These are phyloP conservation scores for Lagenorhynchus albirostris DNA, from an alignment of 2,113 vertebrate genomes.

Conservation along the genomic window DNA sequence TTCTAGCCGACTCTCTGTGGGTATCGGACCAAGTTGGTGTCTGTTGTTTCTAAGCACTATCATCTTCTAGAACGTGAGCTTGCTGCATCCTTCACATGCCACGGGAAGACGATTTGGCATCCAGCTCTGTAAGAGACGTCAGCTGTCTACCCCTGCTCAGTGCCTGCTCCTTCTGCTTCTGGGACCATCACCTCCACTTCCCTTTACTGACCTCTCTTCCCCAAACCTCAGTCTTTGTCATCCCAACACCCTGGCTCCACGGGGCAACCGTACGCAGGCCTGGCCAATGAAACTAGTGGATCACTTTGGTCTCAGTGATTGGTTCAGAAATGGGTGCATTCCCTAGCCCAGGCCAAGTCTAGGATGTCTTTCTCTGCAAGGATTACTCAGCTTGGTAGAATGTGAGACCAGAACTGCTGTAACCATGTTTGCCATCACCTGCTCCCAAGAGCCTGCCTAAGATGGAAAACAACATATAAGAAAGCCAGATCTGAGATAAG, in stretches of 20 bases:
- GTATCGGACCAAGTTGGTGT: not conserved
- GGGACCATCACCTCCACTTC: not conserved
- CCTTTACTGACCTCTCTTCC: not conserved
- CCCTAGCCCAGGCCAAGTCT: not conserved
- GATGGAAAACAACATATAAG: not conserved
- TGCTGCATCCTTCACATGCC: not conserved
- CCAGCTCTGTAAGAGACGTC: not conserved
- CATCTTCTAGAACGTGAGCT: not conserved
- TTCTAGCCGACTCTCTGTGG: not conserved
- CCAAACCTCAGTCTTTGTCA: not conserved
- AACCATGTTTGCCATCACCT: not conserved
- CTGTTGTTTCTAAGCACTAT: not conserved
- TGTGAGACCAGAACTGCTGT: not conserved
- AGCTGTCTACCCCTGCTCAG: not conserved
- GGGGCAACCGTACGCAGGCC: not conserved
- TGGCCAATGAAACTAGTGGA: not conserved
- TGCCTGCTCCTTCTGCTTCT: not conserved
- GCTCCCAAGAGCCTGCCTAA: not conserved
- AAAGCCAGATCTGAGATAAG: constrained; percentile 11
- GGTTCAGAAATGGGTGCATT: not conserved
- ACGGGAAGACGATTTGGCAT: not conserved
- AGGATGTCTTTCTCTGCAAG: not conserved
- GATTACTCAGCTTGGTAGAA: not conserved
- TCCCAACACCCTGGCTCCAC: not conserved
- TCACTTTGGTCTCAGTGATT: not conserved